These are phyloP conservation scores for Tinea semifulvella DNA, from an alignment of 2,888 invertebrate species.

Conservation along the genomic window DNA sequence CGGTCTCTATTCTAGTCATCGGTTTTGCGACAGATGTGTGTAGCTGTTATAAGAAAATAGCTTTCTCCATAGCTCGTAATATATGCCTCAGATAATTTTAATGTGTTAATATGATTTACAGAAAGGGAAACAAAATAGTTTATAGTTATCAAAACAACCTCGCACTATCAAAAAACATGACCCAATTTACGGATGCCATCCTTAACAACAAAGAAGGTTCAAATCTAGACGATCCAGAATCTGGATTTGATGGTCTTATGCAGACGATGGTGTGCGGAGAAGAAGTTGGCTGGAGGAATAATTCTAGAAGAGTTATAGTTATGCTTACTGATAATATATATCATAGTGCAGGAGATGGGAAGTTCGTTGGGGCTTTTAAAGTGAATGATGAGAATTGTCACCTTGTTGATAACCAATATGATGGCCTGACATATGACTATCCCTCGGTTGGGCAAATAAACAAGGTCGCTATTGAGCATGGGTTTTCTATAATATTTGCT, in stretches of 20 bases:
- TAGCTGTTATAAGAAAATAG: too few relatives aligned
- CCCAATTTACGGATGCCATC: conserved; percentile 44
- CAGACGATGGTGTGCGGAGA: conserved; percentile 79
- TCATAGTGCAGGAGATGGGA: conserved; percentile 85
- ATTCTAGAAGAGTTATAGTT: conserved; percentile 76
- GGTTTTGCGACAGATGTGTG: too few relatives aligned
- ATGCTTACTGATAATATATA: conserved; percentile 83
- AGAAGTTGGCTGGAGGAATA: conserved; percentile 78
- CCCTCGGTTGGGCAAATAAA: conserved; percentile 80
- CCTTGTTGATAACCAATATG: conserved; percentile 46
- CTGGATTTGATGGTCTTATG: conserved; percentile 88
- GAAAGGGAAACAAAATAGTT: conserved; percentile 63
- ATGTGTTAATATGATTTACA: too few relatives aligned
- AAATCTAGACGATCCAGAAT: conserved; percentile 79
- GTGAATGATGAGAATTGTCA: conserved; percentile 78
- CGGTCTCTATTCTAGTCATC: too few relatives aligned
- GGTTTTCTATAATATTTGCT: conserved; percentile 82
- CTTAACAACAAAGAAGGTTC: conserved; percentile 42
- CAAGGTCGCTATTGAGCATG: conserved; percentile 69
- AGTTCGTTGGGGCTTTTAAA: conserved; percentile 72
- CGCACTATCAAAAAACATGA: conserved; percentile 67
- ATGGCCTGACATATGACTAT: conserved; percentile 71
- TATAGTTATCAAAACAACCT: conserved; percentile 75
- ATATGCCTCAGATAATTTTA: too few relatives aligned
- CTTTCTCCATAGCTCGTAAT: too few relatives aligned